Percentiles rank a stretch among this genome's conserved stretches.
Evolutionary conservation across 2,113 vertebrate genomes (phyloP).

Genomic region (Laticauda laticaudata): DNA sequence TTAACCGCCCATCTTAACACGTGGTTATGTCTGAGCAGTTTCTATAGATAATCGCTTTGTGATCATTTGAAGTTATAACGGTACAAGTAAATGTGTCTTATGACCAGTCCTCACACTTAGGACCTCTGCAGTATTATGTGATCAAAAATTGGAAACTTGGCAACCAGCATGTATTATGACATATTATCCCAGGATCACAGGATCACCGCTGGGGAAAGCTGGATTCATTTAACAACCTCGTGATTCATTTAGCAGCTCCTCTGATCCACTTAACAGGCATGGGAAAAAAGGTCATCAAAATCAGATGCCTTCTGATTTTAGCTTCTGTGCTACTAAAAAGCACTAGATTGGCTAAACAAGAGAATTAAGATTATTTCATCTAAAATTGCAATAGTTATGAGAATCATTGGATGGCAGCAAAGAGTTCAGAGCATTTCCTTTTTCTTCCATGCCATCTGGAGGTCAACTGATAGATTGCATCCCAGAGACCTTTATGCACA

Average conservation of each 20-base stretch:
- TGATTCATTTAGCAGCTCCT: not conserved
- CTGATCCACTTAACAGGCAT: not conserved
- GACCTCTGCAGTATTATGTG: not conserved
- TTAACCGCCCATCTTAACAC: too few species aligned
- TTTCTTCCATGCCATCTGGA: not conserved
- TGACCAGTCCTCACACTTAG: not conserved
- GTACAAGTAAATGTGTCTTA: not conserved
- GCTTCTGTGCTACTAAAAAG: not conserved
- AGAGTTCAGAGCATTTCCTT: not conserved
- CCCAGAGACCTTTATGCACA: not conserved
- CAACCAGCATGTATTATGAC: not conserved
- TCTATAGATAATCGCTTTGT: not conserved
- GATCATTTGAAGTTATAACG: not conserved
- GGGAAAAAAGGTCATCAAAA: not conserved
- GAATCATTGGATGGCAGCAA: not conserved
- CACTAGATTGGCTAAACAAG: not conserved
- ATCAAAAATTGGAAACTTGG: too few species aligned
- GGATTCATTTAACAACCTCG: not conserved
- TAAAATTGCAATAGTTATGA: not conserved
- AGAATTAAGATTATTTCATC: not conserved
- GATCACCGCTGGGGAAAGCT: not conserved
- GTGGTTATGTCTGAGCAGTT: not conserved
- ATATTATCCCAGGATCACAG: not conserved
- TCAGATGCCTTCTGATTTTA: too few species aligned
- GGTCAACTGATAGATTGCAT: not conserved